A percentile compares a stretch with the other conserved stretches of the same genome.
Conservation (phyloP, 2,113 vertebrate genomes). For the Procavia capensis region DNA sequence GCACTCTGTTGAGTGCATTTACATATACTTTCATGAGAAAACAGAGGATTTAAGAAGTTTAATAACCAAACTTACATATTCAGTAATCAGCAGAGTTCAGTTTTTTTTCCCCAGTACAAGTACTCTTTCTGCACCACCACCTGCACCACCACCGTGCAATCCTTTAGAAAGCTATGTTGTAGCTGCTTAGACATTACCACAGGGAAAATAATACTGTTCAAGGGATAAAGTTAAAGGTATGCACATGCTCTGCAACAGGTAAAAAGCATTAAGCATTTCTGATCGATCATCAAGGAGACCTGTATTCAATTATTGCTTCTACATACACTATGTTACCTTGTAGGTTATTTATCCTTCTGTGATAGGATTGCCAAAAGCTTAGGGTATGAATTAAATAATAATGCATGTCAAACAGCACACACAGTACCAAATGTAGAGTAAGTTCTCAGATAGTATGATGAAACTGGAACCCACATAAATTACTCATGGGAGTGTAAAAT, state of each 20-base stretch:
- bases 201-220: background rate
- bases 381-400: background rate
- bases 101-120: background rate
- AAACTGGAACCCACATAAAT: background rate
- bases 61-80: background rate
- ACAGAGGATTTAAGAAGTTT: background rate
- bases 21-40: background rate
- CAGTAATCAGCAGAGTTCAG: slow-evolving; percentile 2
- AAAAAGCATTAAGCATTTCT: background rate
- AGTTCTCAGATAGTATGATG: background rate
- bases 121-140: background rate
- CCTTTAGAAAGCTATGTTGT: background rate
- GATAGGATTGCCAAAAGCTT: background rate
- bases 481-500: background rate
- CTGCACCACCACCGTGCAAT: background rate
- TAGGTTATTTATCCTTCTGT: background rate
- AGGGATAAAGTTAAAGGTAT: slow-evolving; percentile 10
- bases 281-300: background rate
- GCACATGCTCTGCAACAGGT: background rate
- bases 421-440: background rate
- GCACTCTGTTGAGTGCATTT: background rate
- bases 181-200: background rate
- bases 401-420: background rate
- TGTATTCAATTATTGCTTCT: background rate
- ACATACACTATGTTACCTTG: background rate